A percentile compares a stretch with the other conserved stretches of the same genome.
These are phyloP conservation scores for Porites evermanni DNA, from an alignment of 92 coral and sea anemone species.

Conservation along the genomic window DNA sequence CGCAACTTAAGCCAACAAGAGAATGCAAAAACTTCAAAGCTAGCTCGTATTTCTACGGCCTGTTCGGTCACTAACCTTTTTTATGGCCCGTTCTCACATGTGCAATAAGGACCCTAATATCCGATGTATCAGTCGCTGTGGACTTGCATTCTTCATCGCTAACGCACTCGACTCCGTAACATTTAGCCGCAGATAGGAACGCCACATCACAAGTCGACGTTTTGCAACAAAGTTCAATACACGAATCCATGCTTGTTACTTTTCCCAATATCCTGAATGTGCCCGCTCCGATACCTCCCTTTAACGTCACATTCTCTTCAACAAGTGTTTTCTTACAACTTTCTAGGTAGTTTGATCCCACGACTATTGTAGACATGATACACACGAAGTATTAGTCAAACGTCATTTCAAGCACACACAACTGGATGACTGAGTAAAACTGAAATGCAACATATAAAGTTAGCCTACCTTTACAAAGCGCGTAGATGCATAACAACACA, in stretches of 20 bases:
- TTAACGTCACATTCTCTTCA: conserved; percentile 96
- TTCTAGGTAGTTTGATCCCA: conserved; percentile 61
- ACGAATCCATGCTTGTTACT: conserved; percentile 97
- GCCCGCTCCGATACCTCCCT: conserved; percentile 99
- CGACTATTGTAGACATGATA: conserved; percentile 25
- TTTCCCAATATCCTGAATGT: conserved; percentile 95
- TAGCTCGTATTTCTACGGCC: not conserved
- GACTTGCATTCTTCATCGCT: conserved; percentile 99
- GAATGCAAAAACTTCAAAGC: not conserved
- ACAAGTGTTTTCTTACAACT: conserved; percentile 92
- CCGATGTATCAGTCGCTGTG: conserved; percentile 98
- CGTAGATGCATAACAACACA: conserved; percentile 17
- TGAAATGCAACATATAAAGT: not conserved
- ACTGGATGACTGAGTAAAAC: not conserved
- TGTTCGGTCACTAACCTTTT: conserved; percentile 79
- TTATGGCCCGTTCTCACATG: conserved; percentile 95
- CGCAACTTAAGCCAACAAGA: conserved; percentile 25
- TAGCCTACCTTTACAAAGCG: conserved; percentile 40
- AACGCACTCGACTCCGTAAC: conserved; percentile 99
- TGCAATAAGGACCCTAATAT: conserved; percentile 95
- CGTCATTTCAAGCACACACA: conserved; percentile 25
- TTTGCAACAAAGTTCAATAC: conserved; percentile 98
- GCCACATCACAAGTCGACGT: conserved; percentile 96
- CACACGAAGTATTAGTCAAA: conserved; percentile 36
- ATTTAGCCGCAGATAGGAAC: conserved; percentile 92